phyloP scores from a whole-genome alignment of 1,140 invertebrate genomes.

The Bombus confusus region DNA sequence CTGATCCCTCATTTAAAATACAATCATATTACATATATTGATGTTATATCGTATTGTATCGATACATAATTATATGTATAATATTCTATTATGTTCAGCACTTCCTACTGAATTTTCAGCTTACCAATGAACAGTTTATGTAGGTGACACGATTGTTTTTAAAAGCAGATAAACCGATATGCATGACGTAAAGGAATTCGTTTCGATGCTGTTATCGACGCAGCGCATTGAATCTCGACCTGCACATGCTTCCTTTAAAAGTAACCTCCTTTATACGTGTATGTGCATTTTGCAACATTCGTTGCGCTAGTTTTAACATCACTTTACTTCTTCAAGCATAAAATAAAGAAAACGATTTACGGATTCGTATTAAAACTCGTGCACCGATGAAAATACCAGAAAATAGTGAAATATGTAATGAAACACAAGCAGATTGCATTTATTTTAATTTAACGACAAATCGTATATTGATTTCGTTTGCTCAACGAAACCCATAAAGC shows the following conservation, averaged over 20 bases:
- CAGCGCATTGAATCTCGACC: neutral
- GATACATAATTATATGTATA: neutral
- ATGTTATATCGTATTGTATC: neutral
- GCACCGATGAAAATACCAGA: neutral
- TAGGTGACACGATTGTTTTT: constrained; percentile 5
- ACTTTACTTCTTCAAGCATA: neutral
- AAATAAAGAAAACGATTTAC: too few species aligned
- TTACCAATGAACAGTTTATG: neutral
- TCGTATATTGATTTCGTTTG: neutral
- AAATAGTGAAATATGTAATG: neutral
- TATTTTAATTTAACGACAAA: constrained; percentile 22
- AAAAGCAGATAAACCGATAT: neutral
- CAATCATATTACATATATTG: too few species aligned
- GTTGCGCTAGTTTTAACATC: neutral
- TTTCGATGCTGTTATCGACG: constrained; percentile 10
- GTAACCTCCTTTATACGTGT: neutral
- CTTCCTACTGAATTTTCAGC: neutral
- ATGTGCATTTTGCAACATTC: neutral
- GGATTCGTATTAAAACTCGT: neutral
- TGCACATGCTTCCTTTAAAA: neutral
- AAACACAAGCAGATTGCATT: constrained; percentile 20
- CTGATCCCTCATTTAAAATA: too few species aligned
- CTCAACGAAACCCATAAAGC: neutral
- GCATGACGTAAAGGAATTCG: constrained; percentile 13
- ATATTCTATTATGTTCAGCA: neutral